Evolutionary conservation across 2,888 invertebrate genomes (phyloP), one percentile per base, ranked within the genome.

Genomic region (Dermolepida albohirtum): DNA sequence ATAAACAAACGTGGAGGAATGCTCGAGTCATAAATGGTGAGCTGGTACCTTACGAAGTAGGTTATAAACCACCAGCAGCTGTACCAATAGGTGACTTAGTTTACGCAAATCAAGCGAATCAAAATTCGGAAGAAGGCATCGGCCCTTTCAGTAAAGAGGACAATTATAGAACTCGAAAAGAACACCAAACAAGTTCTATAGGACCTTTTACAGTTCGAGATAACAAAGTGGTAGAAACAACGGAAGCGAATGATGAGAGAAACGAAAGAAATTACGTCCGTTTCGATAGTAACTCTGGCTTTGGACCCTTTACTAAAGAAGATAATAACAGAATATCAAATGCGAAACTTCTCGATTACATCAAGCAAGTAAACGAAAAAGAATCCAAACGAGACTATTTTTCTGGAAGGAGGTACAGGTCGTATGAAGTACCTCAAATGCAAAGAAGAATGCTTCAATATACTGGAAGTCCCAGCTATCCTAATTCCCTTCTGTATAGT

Each of bases 11-110:
- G 0, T 95, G 95, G 95, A 87, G 95, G 64, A 95, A 95, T 81
- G 95, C 95, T 0, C 86, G 95, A 71, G 94, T 95, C 11, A 92
- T 95, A 51, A 94, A 95, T 77, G 93, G 93, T 64, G 90, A 93
- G 80, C 82, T 95, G 57, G 86, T 92, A 51, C 92, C 92, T 14
- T 92, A 92, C 75, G 91, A 91, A 54, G 88, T 89, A 76, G 90
- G 89, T 5, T 89, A 90, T 73, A 87, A 87, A 70, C 89, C 90
- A 55, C 88, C 89, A 1, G 88, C 87, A 71, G 88, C 88, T 52
- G 85, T 88, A 16, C 85, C 88, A 1, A 84, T 88, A 65, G 86
- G 87, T 0, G 87, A 89, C 71, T 83, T 87, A 2, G 86, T 87
- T 47, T 87, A 86, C 8, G 85, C 86, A 41, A 78, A 75, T 65